Evolutionary conservation across 2,797 vertebrate genomes (phyloP), one percentile per base, ranked within the genome.

Genomic region (Lemur catta): DNA sequence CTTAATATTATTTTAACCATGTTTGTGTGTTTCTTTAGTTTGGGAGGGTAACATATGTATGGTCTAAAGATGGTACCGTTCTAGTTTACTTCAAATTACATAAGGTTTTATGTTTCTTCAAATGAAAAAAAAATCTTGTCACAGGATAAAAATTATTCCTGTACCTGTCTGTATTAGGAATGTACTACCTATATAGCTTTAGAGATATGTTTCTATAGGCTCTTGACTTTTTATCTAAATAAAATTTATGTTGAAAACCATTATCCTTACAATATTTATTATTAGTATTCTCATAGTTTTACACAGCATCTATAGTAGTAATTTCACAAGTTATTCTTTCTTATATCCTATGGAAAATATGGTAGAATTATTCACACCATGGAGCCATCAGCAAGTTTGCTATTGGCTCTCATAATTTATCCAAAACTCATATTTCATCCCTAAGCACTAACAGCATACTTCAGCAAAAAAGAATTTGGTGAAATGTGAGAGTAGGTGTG

Each of bases 1-100:
- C 14, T 92, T 75, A 75, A 86, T 61, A 67, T 89, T 96, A 94
- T 61, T 93, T 93, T 94, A 79, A 79, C 57, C 15, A 91, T 94
- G 72, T 41, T 91, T 48, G 43, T 80, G 24, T 81, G 11, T 81
- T 91, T 82, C 61, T 67, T 95, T 96, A 89, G 63, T 46, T 89
- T 72, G 22, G 20, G 22, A 95, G 59, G 57, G 33, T 75, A 94
- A 89, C 18, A 84, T 84, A 84, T 63, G 38, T n/a, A 79, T 80
- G 50, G 26, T 84, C 69, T 85, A 74, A 78, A 67, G 46, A 91
- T 91, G 35, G 43, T 75, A 7, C 35, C 63, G 94, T 75, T 94
- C 52, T 15, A 75, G 43, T 79, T 89, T 94, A 18, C 13, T 86
- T 96, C 28, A 89, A n/a, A 74, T 82, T 94, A 82, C 35, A 1